Percentiles rank a stretch among this genome's conserved stretches.
phyloP scores from a whole-genome alignment of 2,113 vertebrate genomes.

The Pterocles orientalis region DNA sequence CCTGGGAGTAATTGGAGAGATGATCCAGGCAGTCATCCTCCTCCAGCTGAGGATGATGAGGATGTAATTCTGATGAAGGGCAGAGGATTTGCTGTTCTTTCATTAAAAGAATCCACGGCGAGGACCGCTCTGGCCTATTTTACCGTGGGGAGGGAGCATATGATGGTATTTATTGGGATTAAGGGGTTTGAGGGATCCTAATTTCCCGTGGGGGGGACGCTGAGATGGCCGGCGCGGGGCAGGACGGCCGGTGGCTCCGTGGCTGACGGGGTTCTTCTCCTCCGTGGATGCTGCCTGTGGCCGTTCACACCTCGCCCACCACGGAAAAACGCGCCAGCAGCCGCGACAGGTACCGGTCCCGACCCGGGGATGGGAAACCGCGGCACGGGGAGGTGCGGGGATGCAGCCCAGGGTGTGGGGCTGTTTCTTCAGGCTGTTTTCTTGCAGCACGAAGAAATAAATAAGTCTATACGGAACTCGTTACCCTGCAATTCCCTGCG shows the following conservation, averaged over 20 bases:
- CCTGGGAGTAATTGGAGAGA: background rate
- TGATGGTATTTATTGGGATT: background rate
- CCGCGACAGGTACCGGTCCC: background rate
- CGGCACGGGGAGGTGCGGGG: fast-evolving
- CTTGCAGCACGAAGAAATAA: background rate
- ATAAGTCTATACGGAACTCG: fast-evolving
- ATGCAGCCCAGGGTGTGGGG: background rate
- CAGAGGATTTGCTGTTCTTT: constrained; percentile 30
- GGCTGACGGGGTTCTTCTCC: background rate
- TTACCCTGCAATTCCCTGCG: background rate
- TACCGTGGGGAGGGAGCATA: background rate
- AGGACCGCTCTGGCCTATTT: background rate
- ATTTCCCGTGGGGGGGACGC: background rate
- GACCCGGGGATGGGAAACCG: fast-evolving
- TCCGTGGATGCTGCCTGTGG: background rate
- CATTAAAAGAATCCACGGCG: background rate
- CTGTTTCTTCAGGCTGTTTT: background rate
- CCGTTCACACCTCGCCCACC: background rate
- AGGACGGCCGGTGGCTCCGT: fast-evolving
- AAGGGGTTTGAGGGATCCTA: background rate
- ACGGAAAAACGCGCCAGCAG: background rate
- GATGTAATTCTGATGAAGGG: background rate
- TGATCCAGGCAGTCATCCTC: background rate
- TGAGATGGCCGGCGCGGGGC: fast-evolving
- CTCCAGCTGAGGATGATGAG: background rate